Evolutionary conservation across 2,113 vertebrate genomes (phyloP).

Genomic region (Cololabis saira): DNA sequence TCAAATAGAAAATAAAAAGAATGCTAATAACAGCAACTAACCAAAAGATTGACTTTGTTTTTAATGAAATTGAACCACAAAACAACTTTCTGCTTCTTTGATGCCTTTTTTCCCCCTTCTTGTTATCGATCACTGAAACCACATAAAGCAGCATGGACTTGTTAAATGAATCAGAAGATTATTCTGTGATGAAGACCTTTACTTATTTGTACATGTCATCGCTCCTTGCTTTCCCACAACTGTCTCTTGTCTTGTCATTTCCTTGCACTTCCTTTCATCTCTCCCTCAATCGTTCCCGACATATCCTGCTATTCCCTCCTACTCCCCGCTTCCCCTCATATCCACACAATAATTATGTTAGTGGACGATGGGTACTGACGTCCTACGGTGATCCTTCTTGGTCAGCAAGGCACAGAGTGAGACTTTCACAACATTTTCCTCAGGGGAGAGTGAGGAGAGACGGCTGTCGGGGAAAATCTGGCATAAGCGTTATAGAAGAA

Average conservation of each 20-base stretch:
- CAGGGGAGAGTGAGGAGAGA: conserved; percentile 10
- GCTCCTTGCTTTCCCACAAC: background rate
- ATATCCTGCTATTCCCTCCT: conserved; percentile 15
- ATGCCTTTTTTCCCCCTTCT: no score
- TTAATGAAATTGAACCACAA: no score
- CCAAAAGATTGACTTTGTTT: no score
- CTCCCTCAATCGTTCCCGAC: conserved; percentile 1
- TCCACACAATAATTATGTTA: conserved; percentile 46
- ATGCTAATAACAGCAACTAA: no score
- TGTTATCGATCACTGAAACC: no score
- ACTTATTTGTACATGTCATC: background rate
- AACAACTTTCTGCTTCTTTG: no score
- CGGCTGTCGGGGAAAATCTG: conserved; percentile 8
- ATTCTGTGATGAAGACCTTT: background rate
- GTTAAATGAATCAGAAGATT: background rate
- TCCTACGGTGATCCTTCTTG: conserved; percentile 51
- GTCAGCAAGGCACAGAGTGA: conserved; percentile 17
- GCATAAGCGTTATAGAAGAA: conserved; percentile 21
- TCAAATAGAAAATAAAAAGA: no score
- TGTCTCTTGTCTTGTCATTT: conserved; percentile 3
- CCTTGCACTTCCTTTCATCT: background rate
- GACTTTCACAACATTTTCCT: conserved; percentile 26
- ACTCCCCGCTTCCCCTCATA: conserved; percentile 15
- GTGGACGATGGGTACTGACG: conserved; percentile 16
- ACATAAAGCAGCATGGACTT: no score